Evolutionary conservation across 1,140 invertebrate genomes (phyloP), one percentile per base, ranked within the genome.

Genomic region (Papilio helenus): DNA sequence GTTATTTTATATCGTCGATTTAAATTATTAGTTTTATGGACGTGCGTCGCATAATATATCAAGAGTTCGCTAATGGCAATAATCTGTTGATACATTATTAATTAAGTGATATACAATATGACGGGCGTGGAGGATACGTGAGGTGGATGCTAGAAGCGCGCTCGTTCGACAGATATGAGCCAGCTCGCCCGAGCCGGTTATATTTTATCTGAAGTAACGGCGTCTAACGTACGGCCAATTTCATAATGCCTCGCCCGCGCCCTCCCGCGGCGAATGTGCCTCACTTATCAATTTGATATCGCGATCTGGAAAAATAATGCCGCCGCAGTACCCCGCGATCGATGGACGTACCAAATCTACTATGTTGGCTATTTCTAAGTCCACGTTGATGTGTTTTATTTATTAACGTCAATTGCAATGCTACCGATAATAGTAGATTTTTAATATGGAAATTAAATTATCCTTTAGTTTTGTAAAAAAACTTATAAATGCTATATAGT

Each of bases 261-360:
- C 44, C 51, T 55, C 51, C 90, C 87, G 89, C 88, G 81, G 84
- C 88, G 89, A 90, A 93, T 92, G 93, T 92, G 87, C 86, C 89
- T 90, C 92, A 94, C 93, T 93, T 93, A 94, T 94, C 92, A 94
- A 94, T 93, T 93, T 93, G 93, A 93, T 94, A 93, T 94, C 91
- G 90, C 88, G 86, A 91, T 91, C 90, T 86, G 86, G 87, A 87
- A 89, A 93, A 90, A 94, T 94, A 93, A 93, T 93, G 87, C 88
- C 88, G 84, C 86, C 84, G 73, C 80, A 87, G 83, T 91, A 88
- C 85, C 87, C 76, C 73, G 76, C 84, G 79, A 87, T 86, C 84
- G 80, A 86, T 85, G 78, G 80, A 49, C 79, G 65, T 81, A 65
- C 80, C 49, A 79, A 76, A 68, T 81, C 14, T 58, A 10, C 68